Evolutionary conservation across 2,888 invertebrate species (phyloP).

Genomic region (Apodemia hepburni): DNA sequence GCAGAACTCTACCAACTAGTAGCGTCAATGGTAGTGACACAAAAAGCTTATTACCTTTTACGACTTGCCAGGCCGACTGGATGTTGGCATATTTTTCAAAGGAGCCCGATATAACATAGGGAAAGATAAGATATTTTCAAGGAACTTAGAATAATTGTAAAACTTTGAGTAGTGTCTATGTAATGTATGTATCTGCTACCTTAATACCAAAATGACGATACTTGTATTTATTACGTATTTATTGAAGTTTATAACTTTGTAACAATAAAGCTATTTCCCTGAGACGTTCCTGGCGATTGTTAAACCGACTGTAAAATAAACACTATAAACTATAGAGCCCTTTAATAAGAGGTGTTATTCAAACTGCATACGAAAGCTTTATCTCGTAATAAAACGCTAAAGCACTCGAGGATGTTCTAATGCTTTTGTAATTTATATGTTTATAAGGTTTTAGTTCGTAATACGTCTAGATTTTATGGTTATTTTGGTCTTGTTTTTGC

Average conservation of each 20-base stretch:
- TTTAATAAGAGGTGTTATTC: conserved; percentile 31
- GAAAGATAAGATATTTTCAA: no score
- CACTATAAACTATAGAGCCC: conserved; percentile 32
- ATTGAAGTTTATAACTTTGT: conserved; percentile 11
- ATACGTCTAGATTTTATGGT: conserved; percentile 9
- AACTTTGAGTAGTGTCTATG: no score
- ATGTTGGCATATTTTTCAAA: no score
- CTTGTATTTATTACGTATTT: conserved; percentile 6
- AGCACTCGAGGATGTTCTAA: conserved; percentile 32
- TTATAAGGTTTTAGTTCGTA: conserved; percentile 22
- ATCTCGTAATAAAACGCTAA: conserved; percentile 32
- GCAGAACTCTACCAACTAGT: no score
- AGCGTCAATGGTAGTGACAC: no score
- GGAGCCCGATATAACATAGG: no score
- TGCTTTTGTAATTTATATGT: conserved; percentile 35
- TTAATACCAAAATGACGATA: not conserved
- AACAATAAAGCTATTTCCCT: conserved; percentile 14
- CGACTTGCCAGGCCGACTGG: no score
- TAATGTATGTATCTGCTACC: not conserved
- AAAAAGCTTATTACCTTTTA: no score
- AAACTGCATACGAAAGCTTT: conserved; percentile 27
- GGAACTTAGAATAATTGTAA: no score
- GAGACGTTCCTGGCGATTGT: conserved; percentile 18
- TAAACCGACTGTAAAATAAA: conserved; percentile 31
- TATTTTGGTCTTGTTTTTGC: conserved; percentile 9